A percentile compares a stretch with the other conserved stretches of the same genome.
These are phyloP conservation scores for Drosophila sordidula DNA, from an alignment of 2,888 invertebrate genomes.

Conservation along the genomic window DNA sequence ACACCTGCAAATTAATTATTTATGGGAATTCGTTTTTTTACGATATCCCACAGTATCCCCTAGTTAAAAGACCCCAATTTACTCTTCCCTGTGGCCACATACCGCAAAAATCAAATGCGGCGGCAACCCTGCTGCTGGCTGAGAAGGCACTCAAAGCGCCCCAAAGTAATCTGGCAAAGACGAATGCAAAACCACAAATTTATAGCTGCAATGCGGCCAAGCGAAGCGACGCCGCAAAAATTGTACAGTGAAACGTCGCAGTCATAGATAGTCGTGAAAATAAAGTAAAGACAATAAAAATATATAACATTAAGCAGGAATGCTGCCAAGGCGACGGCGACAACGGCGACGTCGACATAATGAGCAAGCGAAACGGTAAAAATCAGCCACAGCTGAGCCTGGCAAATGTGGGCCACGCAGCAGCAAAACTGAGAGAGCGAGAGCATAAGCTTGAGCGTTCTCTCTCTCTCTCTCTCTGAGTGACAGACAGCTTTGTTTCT, in stretches of 20 bases:
- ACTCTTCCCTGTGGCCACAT: constrained; percentile 1
- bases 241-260: constrained; percentile 49
- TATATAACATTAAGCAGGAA: constrained; percentile 60
- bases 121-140: constrained; percentile 17
- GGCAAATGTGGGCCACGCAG: constrained; percentile 63
- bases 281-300: constrained; percentile 68
- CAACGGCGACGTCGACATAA: constrained; percentile 41
- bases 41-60: not conserved
- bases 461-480: too few relatives aligned
- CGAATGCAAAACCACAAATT: constrained; percentile 69
- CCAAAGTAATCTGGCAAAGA: constrained; percentile 60
- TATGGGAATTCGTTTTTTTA: not conserved
- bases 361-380: constrained; percentile 67
- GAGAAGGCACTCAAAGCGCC: constrained; percentile 20
- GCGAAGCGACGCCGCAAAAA: constrained; percentile 54
- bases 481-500: constrained; percentile 9
- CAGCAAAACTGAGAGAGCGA: constrained; percentile 23
- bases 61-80: not conserved
- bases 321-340: constrained; percentile 46
- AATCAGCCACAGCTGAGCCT: constrained; percentile 62
- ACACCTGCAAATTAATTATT: constrained; percentile 5
- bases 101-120: constrained; percentile 1
- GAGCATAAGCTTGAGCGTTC: not conserved
- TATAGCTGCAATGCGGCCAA: constrained; percentile 76
- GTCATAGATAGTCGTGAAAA: constrained; percentile 60